These are phyloP conservation scores for Botrylloides violaceus DNA, from an alignment of 23 tunicate species.

Conservation along the genomic window DNA sequence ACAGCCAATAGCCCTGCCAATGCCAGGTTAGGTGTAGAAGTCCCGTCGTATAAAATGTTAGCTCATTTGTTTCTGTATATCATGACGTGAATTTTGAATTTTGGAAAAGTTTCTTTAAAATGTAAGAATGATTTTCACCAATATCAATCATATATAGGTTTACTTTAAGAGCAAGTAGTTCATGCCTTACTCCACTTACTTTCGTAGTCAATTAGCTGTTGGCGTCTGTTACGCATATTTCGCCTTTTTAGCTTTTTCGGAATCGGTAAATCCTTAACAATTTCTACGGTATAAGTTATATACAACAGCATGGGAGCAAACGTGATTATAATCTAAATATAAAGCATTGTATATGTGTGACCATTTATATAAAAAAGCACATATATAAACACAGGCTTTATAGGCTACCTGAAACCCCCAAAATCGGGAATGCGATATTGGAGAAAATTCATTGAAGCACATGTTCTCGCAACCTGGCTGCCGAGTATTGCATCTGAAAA, in stretches of 20 bases:
- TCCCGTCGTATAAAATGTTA: too few relatives aligned
- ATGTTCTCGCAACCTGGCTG: constrained; percentile 87
- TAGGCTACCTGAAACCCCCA: constrained; percentile 96
- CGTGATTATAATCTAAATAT: constrained; percentile 50
- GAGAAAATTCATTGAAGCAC: constrained; percentile 84
- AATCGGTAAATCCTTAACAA: constrained; percentile 37
- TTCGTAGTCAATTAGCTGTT: background rate
- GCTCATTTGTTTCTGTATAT: too few relatives aligned
- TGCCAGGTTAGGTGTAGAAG: too few relatives aligned
- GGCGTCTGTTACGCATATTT: background rate
- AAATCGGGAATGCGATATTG: constrained; percentile 73
- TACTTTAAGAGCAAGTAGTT: too few relatives aligned
- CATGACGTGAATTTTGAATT: too few relatives aligned
- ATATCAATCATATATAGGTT: too few relatives aligned
- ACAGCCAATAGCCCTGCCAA: too few relatives aligned
- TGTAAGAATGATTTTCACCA: too few relatives aligned
- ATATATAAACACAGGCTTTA: too few relatives aligned
- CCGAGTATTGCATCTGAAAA: constrained; percentile 63
- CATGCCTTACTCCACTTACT: background rate
- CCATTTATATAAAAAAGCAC: too few relatives aligned
- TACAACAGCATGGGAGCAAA: constrained; percentile 62
- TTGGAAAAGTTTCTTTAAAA: too few relatives aligned
- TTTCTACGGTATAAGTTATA: constrained; percentile 56
- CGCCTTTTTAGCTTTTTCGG: constrained; percentile 15
- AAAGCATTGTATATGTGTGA: too few relatives aligned